These are phyloP conservation scores for Steinernema feltiae DNA, from an alignment of 1,140 invertebrate genomes.

Conservation along the genomic window DNA sequence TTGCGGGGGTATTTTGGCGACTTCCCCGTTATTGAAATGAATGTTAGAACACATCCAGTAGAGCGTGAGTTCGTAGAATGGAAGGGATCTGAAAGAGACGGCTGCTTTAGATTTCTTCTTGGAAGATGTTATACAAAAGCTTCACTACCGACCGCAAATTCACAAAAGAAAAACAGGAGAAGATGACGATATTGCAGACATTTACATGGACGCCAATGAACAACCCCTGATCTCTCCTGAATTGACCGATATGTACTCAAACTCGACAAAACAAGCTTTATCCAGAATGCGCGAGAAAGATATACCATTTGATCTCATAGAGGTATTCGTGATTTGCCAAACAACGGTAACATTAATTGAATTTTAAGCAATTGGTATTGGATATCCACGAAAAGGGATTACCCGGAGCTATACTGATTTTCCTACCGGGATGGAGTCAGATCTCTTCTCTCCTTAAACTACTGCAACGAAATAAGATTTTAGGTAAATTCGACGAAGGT, in stretches of 20 bases:
- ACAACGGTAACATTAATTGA: background rate
- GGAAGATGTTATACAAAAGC: conserved; percentile 48
- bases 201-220: conserved; percentile 17
- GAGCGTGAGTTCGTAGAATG: conserved; percentile 58
- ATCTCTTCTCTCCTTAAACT: conserved; percentile 71
- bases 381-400: conserved; percentile 46
- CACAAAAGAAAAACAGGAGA: conserved; percentile 1
- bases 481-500: conserved; percentile 39
- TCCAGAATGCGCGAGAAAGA: conserved; percentile 44
- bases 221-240: conserved; percentile 21
- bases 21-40: conserved; percentile 59
- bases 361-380: conserved; percentile 40
- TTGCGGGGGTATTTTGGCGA: conserved; percentile 61
- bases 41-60: conserved; percentile 60
- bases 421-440: conserved; percentile 86
- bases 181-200: conserved; percentile 20
- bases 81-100: conserved; percentile 22
- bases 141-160: conserved; percentile 45
- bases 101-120: conserved; percentile 49
- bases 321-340: conserved; percentile 24
- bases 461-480: conserved; percentile 61
- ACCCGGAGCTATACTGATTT: conserved; percentile 75
- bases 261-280: conserved; percentile 37
- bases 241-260: conserved; percentile 20
- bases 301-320: conserved; percentile 52